phyloP scores from a whole-genome alignment of 2,113 vertebrate species.

The Myanophis thanlyinensis region DNA sequence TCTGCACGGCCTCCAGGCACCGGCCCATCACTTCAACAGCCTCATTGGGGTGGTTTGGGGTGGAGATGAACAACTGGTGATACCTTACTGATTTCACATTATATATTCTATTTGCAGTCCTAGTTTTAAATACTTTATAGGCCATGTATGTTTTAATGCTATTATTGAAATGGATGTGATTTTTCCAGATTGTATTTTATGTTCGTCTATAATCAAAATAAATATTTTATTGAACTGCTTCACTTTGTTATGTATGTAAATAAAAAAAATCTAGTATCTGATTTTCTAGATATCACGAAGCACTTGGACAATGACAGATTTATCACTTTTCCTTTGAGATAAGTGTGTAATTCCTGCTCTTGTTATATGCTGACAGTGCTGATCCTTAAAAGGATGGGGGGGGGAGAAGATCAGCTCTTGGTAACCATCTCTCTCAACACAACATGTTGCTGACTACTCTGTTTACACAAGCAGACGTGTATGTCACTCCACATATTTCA shows the following conservation, averaged over 20 bases:
- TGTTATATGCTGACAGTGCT: conserved; percentile 30
- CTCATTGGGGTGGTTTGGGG: too few relatives aligned
- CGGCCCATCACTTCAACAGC: too few relatives aligned
- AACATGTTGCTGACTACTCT: conserved; percentile 20
- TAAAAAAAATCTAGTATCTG: neutral
- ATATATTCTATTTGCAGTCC: neutral
- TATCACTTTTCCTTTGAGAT: conserved; percentile 17
- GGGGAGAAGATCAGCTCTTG: conserved; percentile 32
- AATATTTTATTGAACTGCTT: neutral
- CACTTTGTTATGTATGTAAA: neutral
- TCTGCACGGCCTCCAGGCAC: too few relatives aligned
- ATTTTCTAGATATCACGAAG: too few relatives aligned
- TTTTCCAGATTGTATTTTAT: neutral
- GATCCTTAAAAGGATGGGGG: conserved; percentile 40
- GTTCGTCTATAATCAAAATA: neutral
- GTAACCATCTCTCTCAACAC: conserved; percentile 43
- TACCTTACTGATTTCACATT: neutral
- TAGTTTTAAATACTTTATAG: neutral
- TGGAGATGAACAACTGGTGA: too few relatives aligned
- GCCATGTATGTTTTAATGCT: neutral
- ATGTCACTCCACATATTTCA: conserved; percentile 43
- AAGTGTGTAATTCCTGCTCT: conserved; percentile 19
- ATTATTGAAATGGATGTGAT: neutral
- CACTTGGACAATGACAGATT: neutral
- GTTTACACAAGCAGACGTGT: conserved; percentile 30